phyloP scores from a whole-genome alignment of 2,113 vertebrate species.

The Coptodon rendalli region DNA sequence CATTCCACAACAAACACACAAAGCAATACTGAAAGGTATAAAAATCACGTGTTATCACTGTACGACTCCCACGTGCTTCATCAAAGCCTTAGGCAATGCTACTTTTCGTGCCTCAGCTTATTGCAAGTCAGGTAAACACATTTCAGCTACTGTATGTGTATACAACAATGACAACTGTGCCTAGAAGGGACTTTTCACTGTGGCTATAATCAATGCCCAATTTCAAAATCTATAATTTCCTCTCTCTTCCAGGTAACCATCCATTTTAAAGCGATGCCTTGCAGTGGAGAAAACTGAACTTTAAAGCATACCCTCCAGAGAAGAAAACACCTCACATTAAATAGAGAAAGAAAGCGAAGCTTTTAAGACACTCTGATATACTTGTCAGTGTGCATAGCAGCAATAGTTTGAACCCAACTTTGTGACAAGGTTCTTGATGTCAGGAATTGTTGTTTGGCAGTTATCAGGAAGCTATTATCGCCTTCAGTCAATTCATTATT shows the following conservation, averaged over 20 bases:
- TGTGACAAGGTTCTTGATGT: not conserved
- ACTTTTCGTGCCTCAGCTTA: not conserved
- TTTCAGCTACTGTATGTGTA: not conserved
- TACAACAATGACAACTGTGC: not conserved
- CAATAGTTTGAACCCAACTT: not conserved
- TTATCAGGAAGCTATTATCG: not conserved
- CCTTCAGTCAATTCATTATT: not conserved
- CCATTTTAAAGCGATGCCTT: not conserved
- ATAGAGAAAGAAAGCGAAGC: not conserved
- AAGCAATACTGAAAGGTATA: not conserved
- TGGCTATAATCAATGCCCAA: not conserved
- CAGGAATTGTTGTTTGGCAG: not conserved
- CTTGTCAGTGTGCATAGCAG: not conserved
- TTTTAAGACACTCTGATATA: not conserved
- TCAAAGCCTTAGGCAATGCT: not conserved
- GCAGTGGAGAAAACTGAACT: not conserved
- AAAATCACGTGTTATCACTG: not conserved
- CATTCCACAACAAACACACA: not conserved
- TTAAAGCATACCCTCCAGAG: not conserved
- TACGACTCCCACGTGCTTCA: not conserved
- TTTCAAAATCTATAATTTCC: not conserved
- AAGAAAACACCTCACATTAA: not conserved
- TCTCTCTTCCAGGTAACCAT: not conserved
- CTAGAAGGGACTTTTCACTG: not conserved
- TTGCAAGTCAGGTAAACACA: not conserved